phyloP scores from a whole-genome alignment of 2,888 invertebrate genomes.

The Philaethria dido region DNA sequence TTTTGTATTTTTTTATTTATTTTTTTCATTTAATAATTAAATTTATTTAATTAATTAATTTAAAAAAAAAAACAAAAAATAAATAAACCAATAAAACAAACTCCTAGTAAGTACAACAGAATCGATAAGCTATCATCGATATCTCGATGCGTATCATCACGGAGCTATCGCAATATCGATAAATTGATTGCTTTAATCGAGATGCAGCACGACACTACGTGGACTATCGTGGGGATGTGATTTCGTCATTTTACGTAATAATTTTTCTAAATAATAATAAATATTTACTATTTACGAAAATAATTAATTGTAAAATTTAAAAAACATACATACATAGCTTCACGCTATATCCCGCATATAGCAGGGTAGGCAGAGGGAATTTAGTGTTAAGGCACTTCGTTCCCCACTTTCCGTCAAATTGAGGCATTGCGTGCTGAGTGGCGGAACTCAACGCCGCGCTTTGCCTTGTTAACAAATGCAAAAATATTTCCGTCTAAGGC shows the following conservation, averaged over 20 bases:
- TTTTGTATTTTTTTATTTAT: no score
- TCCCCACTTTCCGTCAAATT: no score
- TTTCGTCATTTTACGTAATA: slow-evolving; percentile 25
- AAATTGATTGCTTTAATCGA: slow-evolving; percentile 42
- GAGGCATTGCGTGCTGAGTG: no score
- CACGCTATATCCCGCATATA: no score
- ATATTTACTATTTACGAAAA: no score
- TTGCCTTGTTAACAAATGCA: no score
- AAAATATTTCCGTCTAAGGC: no score
- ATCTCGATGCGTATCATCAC: slow-evolving; percentile 52
- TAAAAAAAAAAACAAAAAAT: not conserved
- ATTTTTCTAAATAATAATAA: not conserved
- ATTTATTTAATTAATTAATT: not conserved
- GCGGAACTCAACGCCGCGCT: no score
- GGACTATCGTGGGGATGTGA: slow-evolving; percentile 38
- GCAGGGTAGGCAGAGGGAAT: no score
- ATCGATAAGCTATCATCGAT: slow-evolving; percentile 45
- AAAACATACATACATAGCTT: no score
- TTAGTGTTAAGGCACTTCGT: no score
- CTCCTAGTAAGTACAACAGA: slow-evolving; percentile 36
- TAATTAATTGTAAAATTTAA: no score
- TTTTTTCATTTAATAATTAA: not conserved
- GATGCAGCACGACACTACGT: slow-evolving; percentile 54
- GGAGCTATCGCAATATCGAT: slow-evolving; percentile 45
- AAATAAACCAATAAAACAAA: slow-evolving; percentile 33